A percentile compares a stretch with the other conserved stretches of the same genome.
These are phyloP conservation scores for Stratiolaelaps scimitus DNA, from an alignment of 1,140 invertebrate species.

Conservation along the genomic window DNA sequence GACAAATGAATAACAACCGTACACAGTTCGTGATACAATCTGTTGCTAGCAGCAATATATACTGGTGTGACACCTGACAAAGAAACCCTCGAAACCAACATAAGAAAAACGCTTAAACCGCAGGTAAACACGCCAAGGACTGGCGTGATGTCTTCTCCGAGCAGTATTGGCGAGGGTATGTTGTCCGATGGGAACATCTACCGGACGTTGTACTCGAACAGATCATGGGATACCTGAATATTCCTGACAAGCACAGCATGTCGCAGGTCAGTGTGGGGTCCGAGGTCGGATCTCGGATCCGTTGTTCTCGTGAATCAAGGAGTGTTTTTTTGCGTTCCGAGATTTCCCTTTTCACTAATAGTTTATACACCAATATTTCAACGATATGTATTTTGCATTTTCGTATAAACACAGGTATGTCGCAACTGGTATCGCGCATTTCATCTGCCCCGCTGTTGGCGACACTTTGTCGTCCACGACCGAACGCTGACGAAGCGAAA, in stretches of 20 bases:
- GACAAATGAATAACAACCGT: neutral
- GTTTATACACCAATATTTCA: conserved; percentile 2
- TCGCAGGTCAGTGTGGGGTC: conserved; percentile 51
- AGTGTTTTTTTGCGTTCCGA: neutral
- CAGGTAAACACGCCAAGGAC: conserved; percentile 9
- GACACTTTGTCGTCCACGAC: conserved; percentile 57
- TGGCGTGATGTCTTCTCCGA: neutral
- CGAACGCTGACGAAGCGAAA: conserved; percentile 57
- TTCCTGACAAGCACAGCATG: conserved; percentile 57
- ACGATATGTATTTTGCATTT: conserved; percentile 3
- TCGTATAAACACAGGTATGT: conserved; percentile 33
- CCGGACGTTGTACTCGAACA: conserved; percentile 64
- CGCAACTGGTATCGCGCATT: conserved; percentile 46
- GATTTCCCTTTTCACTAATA: neutral
- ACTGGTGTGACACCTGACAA: neutral
- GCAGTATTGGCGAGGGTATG: conserved; percentile 11
- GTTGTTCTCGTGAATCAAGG: conserved; percentile 33
- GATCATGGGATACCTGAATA: conserved; percentile 56
- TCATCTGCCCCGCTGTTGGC: conserved; percentile 59
- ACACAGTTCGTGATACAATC: neutral
- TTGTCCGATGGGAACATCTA: conserved; percentile 50
- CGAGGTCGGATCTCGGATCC: conserved; percentile 49
- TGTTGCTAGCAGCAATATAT: neutral
- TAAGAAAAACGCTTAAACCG: neutral
- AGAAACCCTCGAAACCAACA: neutral